phyloP scores from a whole-genome alignment of 2,888 invertebrate genomes.

The Drosophila histrio region DNA sequence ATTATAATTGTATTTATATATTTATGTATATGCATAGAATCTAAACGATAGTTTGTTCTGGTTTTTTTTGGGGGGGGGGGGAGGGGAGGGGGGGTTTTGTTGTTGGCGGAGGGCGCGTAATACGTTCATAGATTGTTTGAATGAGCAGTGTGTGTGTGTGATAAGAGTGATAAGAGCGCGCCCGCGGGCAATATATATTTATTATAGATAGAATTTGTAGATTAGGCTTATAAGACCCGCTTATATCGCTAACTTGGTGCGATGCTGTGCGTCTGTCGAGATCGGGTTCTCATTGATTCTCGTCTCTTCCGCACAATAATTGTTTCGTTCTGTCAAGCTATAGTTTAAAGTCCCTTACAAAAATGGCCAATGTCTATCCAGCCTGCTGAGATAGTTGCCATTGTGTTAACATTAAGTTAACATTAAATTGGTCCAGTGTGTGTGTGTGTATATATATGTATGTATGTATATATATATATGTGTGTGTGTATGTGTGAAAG shows the following conservation, averaged over 20 bases:
- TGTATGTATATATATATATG: slow-evolving; percentile 19
- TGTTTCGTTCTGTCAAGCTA: slow-evolving; percentile 36
- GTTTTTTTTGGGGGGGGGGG: slow-evolving; percentile 7
- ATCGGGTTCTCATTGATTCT: slow-evolving; percentile 12
- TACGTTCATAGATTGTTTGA: slow-evolving; percentile 24
- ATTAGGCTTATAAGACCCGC: slow-evolving; percentile 83
- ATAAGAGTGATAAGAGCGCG: slow-evolving; percentile 33
- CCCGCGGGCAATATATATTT: slow-evolving; percentile 40
- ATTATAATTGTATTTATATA: slow-evolving; percentile 23
- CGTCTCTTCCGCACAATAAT: slow-evolving; percentile 34
- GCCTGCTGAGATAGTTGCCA: slow-evolving; percentile 80
- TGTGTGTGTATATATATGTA: slow-evolving; percentile 9
- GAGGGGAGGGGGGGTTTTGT: not conserved
- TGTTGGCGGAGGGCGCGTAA: slow-evolving; percentile 18
- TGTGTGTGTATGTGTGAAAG: slow-evolving; percentile 16
- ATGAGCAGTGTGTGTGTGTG: slow-evolving; percentile 32
- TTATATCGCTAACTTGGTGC: slow-evolving; percentile 81
- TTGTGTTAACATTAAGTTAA: slow-evolving; percentile 6
- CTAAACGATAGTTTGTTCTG: slow-evolving; percentile 68
- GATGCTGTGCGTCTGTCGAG: slow-evolving; percentile 39
- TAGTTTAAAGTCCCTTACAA: slow-evolving; percentile 25
- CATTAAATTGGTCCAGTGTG: slow-evolving; percentile 38
- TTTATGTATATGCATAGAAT: slow-evolving; percentile 31
- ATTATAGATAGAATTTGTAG: slow-evolving; percentile 35
- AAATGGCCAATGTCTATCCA: slow-evolving; percentile 60